phyloP scores from a whole-genome alignment of 2,113 vertebrate genomes.

The Myanophis thanlyinensis region DNA sequence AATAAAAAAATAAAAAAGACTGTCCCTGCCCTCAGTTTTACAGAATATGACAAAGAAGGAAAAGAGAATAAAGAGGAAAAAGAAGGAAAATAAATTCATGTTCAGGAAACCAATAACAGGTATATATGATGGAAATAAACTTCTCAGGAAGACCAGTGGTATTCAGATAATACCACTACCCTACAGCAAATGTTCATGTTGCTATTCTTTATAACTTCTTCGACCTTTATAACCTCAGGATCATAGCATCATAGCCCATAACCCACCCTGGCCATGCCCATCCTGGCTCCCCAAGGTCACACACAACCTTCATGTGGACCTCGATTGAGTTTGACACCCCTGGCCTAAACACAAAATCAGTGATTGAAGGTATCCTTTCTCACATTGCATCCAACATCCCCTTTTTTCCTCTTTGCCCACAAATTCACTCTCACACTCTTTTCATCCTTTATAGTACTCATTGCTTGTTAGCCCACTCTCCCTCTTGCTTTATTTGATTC shows the following conservation, averaged over 20 bases:
- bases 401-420: neutral
- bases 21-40: neutral
- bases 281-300: too few relatives aligned
- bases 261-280: too few relatives aligned
- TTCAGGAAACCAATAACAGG: neutral
- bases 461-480: neutral
- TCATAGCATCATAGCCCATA: too few relatives aligned
- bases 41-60: neutral
- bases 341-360: neutral
- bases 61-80: neutral
- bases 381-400: neutral
- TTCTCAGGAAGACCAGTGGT: neutral
- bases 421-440: neutral
- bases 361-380: neutral
- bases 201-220: neutral
- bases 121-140: neutral
- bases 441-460: neutral
- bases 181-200: neutral
- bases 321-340: too few relatives aligned
- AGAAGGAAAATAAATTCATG: neutral
- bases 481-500: neutral
- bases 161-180: neutral
- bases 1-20: neutral
- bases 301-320: too few relatives aligned
- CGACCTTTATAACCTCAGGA: neutral